These are phyloP conservation scores for Agriopis leucophaearia DNA, from an alignment of 2,888 invertebrate species.

Conservation along the genomic window DNA sequence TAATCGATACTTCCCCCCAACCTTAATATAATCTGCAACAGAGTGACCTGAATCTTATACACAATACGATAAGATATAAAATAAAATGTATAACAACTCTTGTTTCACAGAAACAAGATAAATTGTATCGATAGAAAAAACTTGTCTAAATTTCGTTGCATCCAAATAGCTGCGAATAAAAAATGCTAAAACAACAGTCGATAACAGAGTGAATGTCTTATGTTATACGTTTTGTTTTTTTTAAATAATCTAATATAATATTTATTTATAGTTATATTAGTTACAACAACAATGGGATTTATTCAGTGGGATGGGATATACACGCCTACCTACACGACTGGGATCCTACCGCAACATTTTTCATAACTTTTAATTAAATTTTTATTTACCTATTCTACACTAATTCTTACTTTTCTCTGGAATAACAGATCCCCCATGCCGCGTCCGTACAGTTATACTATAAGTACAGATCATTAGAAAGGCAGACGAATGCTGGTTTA, in stretches of 20 bases:
- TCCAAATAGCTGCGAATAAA: slow-evolving; percentile 65
- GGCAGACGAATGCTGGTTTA: slow-evolving; percentile 32
- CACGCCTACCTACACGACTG: slow-evolving; percentile 37
- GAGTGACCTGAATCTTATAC: background rate
- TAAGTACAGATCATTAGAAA: slow-evolving; percentile 47
- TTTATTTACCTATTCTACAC: slow-evolving; percentile 34
- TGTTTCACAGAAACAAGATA: slow-evolving; percentile 63
- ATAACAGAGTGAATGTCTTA: slow-evolving; percentile 18
- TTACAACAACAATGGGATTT: slow-evolving; percentile 58
- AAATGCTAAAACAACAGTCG: slow-evolving; percentile 36
- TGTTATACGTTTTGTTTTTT: slow-evolving; percentile 8
- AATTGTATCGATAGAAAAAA: slow-evolving; percentile 47
- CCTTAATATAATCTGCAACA: slow-evolving; percentile 12
- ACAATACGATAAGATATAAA: background rate
- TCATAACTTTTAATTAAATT: slow-evolving; percentile 15
- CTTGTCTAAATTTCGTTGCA: slow-evolving; percentile 69
- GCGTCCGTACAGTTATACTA: slow-evolving; percentile 15
- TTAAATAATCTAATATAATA: slow-evolving; percentile 10
- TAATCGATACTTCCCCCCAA: slow-evolving; percentile 23
- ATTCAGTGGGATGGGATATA: slow-evolving; percentile 46
- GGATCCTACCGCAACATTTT: slow-evolving; percentile 48
- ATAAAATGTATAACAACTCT: slow-evolving; percentile 31
- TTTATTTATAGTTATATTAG: slow-evolving; percentile 26
- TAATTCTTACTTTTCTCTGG: slow-evolving; percentile 40
- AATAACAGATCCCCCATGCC: slow-evolving; percentile 38